Evolutionary conservation across 2,113 vertebrate species (phyloP).

Genomic region (Passer montanus): DNA sequence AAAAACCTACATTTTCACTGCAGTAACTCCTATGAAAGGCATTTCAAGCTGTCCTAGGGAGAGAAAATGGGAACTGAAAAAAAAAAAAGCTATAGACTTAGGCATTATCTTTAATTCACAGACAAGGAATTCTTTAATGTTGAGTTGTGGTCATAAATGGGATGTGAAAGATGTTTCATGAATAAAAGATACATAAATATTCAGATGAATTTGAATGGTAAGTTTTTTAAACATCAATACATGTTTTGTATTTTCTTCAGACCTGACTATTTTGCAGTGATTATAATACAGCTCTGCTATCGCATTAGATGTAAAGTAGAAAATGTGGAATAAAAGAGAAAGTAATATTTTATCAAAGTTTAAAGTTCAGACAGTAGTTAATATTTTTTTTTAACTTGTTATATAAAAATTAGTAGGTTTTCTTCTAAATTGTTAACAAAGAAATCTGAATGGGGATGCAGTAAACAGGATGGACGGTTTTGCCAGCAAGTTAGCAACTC

Average conservation of each 20-base stretch:
- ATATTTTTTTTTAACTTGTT: not conserved
- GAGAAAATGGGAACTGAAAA: not conserved
- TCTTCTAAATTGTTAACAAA: not conserved
- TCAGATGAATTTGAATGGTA: constrained; percentile 25
- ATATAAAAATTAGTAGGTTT: not conserved
- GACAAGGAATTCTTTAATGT: constrained; percentile 33
- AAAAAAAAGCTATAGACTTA: not conserved
- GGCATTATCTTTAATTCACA: constrained; percentile 3
- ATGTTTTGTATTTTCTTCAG: constrained; percentile 32
- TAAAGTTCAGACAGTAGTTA: not conserved
- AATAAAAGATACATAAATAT: constrained; percentile 60
- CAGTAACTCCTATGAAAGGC: not conserved
- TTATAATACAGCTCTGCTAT: not conserved
- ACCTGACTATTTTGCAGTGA: not conserved
- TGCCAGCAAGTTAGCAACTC: not conserved
- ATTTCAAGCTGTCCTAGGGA: not conserved
- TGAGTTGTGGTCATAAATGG: constrained; percentile 31
- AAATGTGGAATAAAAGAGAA: not conserved
- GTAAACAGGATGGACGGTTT: not conserved
- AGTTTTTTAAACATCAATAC: not conserved
- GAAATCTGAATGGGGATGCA: not conserved
- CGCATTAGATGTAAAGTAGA: constrained; percentile 25
- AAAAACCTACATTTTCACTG: not conserved
- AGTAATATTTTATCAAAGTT: constrained; percentile 1
- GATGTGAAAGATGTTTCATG: constrained; percentile 5